phyloP scores from a whole-genome alignment of 2,797 vertebrate species.

The Coracias cyanogaster region DNA sequence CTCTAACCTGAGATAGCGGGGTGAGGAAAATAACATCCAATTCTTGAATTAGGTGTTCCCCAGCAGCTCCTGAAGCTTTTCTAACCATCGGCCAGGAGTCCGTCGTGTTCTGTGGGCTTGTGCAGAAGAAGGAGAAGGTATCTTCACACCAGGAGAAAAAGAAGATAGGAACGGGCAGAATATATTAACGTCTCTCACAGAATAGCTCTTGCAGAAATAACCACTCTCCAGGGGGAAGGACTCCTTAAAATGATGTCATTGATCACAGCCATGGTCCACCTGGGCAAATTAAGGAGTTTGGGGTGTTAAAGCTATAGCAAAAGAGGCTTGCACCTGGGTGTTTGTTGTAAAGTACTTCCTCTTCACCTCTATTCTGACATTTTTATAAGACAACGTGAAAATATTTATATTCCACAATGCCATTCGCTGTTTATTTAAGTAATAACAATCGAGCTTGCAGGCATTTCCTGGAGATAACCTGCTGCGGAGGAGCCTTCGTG shows the following conservation, averaged over 20 bases:
- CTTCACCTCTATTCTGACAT: not conserved
- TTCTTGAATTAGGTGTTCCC: not conserved
- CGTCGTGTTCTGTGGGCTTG: not conserved
- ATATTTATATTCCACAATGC: not conserved
- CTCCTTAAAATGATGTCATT: not conserved
- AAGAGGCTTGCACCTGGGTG: not conserved
- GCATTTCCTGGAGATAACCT: conserved; percentile 25
- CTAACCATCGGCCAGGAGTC: not conserved
- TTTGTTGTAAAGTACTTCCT: not conserved
- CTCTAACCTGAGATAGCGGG: not conserved
- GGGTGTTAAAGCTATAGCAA: not conserved
- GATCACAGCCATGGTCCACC: fast-evolving
- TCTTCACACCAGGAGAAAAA: not conserved
- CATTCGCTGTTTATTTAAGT: conserved; percentile 4
- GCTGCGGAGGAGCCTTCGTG: not conserved
- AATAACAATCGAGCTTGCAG: not conserved
- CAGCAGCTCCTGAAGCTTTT: not conserved
- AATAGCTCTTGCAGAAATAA: not conserved
- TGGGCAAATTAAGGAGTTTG: not conserved
- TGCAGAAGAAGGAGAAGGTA: not conserved
- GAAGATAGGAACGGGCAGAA: not conserved
- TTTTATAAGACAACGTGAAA: not conserved
- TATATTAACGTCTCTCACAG: not conserved
- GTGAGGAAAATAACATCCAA: not conserved
- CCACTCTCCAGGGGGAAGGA: not conserved